Percentiles rank a stretch among this genome's conserved stretches.
phyloP scores from a whole-genome alignment of 2,888 invertebrate genomes.

The Torymus auratus region DNA sequence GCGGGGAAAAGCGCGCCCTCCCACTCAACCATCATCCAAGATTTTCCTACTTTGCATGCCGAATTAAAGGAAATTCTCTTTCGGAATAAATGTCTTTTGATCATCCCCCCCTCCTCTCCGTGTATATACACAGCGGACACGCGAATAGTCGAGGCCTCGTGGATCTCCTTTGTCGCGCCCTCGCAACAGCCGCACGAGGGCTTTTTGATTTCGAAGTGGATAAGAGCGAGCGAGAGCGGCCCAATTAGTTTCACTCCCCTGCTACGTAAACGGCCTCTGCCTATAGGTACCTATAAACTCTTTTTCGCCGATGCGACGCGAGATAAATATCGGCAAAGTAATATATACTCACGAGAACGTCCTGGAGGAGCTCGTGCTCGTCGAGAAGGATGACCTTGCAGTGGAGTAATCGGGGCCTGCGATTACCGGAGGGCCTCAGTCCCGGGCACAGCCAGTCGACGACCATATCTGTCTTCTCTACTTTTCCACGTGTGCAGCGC shows the following conservation, averaged over 20 bases:
- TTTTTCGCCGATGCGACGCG: no score
- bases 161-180: constrained; percentile 17
- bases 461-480: constrained; percentile 66
- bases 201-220: constrained; percentile 47
- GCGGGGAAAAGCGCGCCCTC: constrained; percentile 8
- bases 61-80: constrained; percentile 41
- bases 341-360: constrained; percentile 85
- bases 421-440: constrained; percentile 76
- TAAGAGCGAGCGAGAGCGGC: constrained; percentile 9
- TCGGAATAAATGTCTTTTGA: constrained; percentile 58
- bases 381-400: constrained; percentile 93
- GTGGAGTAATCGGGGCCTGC: constrained; percentile 82
- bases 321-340: not conserved
- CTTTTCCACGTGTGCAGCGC: not conserved
- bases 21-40: not conserved
- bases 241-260: constrained; percentile 40
- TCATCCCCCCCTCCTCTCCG: constrained; percentile 29
- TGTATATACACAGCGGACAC: constrained; percentile 16
- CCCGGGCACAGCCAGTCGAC: constrained; percentile 76
- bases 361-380: constrained; percentile 92
- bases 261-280: not conserved
- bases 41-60: constrained; percentile 40
- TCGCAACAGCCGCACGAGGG: not conserved
- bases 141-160: constrained; percentile 30
- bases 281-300: no score